phyloP scores from a whole-genome alignment of 2,113 vertebrate genomes.

The Solenodon paradoxus region DNA sequence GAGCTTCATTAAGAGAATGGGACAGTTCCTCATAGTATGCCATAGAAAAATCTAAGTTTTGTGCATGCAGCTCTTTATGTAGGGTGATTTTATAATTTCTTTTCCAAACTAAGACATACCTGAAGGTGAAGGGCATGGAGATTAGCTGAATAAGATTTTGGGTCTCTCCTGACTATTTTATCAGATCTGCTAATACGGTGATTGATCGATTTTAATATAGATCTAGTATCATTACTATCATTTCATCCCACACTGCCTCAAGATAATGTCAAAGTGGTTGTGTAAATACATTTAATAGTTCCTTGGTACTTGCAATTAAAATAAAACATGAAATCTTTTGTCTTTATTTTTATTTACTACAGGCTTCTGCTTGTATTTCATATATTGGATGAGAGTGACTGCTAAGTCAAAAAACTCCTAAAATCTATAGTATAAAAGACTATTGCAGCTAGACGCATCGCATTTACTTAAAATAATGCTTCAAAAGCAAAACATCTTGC shows the following conservation, averaged over 20 bases:
- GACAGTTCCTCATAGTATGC: neutral
- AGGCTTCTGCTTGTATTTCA: neutral
- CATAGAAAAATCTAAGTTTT: neutral
- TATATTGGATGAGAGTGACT: neutral
- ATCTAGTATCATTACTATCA: neutral
- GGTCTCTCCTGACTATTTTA: neutral
- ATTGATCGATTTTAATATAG: neutral
- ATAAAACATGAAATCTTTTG: neutral
- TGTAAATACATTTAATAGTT: neutral
- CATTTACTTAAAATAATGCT: neutral
- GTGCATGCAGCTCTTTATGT: neutral
- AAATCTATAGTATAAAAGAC: neutral
- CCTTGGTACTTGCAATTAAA: neutral
- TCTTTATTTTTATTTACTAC: constrained; percentile 3
- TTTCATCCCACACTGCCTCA: neutral
- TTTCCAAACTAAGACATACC: neutral
- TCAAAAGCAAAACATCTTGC: neutral
- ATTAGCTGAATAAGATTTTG: neutral
- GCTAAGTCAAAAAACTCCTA: neutral
- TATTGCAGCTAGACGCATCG: neutral
- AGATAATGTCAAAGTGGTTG: neutral
- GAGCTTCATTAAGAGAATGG: neutral
- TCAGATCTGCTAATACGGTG: neutral
- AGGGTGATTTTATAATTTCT: neutral
- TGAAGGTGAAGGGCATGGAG: neutral